Base-by-base conservation (phyloP, 2,113 vertebrate species). In the Addax nasomaculatus region DNA sequence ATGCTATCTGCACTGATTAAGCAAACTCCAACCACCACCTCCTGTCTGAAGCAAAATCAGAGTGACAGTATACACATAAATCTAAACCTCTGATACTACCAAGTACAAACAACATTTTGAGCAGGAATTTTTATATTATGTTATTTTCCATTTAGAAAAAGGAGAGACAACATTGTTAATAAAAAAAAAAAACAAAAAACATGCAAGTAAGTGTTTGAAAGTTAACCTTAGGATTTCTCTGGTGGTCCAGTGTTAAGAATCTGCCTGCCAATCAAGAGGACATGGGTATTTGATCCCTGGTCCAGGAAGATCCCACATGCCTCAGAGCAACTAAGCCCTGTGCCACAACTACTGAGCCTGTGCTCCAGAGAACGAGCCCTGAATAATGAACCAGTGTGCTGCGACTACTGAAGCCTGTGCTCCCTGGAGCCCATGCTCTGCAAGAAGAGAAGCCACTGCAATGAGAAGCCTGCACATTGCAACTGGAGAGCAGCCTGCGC, bases 41-140 rank as follows among this genome's bases (percentile, higher is more conserved):
- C 97, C 97, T 98, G 98, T 70, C 96, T 97, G 96, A 80, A 97
- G 96, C 96, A 97, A 97, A 85, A 2, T 0, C 94, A 97, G 87
- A 88, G 85, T 85, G 17, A 1, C 0, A 64, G 36, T 45, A 70
- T 27, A 49, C 62, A 96, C 60, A n/a, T 7, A 80, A 85, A 83
- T 90, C 92, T 25, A 97, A 73, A 13, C 60, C 36, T 45, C 53
- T 11, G 51, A 64, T 53, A 80, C 14, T 45, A 58, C 4, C 21
- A 84, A 80, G 67, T 88, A 57, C 79, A 95, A 93, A 79, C 15
- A 76, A n/a, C 90, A 80, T 45, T 64, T 43, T 79, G 9, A 79
- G 55, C 30, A 78, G 87, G 27, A 88, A 95, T 92, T 78, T 92
- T 87, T 39, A 89, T 15, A 64, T 57, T 29, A 58, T 45, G 92